phyloP scores from a whole-genome alignment of 2,797 vertebrate species.

The Myripristis murdjan region DNA sequence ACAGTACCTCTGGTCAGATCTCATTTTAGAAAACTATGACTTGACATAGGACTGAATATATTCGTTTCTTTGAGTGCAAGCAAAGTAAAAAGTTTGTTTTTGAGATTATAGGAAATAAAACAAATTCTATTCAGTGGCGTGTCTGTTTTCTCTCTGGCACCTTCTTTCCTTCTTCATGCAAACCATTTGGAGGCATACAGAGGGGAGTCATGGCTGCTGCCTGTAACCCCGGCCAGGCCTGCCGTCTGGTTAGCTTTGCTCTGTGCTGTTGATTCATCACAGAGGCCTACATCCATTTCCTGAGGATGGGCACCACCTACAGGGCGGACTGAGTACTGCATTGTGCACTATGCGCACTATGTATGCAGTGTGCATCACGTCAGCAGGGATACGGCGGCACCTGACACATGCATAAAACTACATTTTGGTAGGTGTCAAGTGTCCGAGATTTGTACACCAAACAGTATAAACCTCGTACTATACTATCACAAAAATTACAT shows the following conservation, averaged over 20 bases:
- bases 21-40: slow-evolving; percentile 61
- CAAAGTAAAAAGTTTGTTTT: slow-evolving; percentile 88
- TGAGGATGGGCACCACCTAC: slow-evolving; percentile 48
- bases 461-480: too few species aligned
- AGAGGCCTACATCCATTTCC: slow-evolving; percentile 18
- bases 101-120: slow-evolving; percentile 92
- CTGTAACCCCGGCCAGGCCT: too few species aligned
- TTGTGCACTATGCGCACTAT: too few species aligned
- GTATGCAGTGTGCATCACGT: neutral
- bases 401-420: neutral
- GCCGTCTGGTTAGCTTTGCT: too few species aligned
- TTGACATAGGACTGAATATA: slow-evolving; percentile 83
- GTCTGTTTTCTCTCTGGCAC: slow-evolving; percentile 60
- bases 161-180: neutral
- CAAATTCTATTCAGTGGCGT: slow-evolving; percentile 84
- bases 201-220: neutral
- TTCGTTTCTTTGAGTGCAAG: slow-evolving; percentile 86
- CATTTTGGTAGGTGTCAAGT: neutral
- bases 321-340: slow-evolving; percentile 42
- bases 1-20: slow-evolving; percentile 72
- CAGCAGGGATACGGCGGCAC: neutral
- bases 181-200: neutral
- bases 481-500: too few species aligned
- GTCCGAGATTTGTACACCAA: too few species aligned
- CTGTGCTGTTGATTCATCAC: neutral